Conservation (phyloP, 2,888 invertebrate genomes). For the Orthosia cruda region DNA sequence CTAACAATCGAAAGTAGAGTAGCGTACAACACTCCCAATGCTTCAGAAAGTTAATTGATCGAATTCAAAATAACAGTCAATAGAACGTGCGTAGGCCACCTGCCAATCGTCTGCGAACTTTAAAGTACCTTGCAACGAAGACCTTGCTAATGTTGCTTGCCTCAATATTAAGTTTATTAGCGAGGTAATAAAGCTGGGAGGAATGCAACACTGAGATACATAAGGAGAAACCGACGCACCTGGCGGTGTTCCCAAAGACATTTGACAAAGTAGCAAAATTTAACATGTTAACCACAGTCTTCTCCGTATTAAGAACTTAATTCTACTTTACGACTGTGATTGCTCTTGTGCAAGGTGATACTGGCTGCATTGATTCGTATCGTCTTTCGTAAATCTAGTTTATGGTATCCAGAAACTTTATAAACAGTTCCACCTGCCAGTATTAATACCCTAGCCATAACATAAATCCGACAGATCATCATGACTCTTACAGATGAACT, state of each 20-base stretch:
- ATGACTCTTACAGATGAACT: constrained; percentile 33
- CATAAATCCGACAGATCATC: constrained; percentile 16
- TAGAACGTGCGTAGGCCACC: constrained; percentile 51
- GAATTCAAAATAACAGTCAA: constrained; percentile 31
- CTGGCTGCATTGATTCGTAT: constrained; percentile 3
- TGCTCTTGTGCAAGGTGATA: constrained; percentile 19
- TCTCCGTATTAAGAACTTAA: constrained; percentile 24
- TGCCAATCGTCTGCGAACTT: constrained; percentile 58
- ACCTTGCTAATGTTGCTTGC: constrained; percentile 60
- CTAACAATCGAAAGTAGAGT: neutral
- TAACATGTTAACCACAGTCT: constrained; percentile 41
- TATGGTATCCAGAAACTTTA: neutral
- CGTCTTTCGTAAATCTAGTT: constrained; percentile 1
- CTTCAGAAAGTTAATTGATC: constrained; percentile 16
- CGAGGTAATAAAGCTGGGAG: constrained; percentile 41
- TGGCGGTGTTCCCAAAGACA: constrained; percentile 24
- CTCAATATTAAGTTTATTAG: constrained; percentile 48
- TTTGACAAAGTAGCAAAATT: constrained; percentile 46
- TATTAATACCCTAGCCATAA: neutral
- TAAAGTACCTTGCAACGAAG: constrained; percentile 57
- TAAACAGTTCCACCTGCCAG: neutral
- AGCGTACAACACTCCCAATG: neutral
- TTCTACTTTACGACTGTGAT: constrained; percentile 19
- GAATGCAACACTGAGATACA: constrained; percentile 11
- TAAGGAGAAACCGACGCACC: constrained; percentile 34